Percentiles rank a stretch among this genome's conserved stretches.
Evolutionary conservation across 1,140 invertebrate species (phyloP).

Genomic region (Drosophila repleta): DNA sequence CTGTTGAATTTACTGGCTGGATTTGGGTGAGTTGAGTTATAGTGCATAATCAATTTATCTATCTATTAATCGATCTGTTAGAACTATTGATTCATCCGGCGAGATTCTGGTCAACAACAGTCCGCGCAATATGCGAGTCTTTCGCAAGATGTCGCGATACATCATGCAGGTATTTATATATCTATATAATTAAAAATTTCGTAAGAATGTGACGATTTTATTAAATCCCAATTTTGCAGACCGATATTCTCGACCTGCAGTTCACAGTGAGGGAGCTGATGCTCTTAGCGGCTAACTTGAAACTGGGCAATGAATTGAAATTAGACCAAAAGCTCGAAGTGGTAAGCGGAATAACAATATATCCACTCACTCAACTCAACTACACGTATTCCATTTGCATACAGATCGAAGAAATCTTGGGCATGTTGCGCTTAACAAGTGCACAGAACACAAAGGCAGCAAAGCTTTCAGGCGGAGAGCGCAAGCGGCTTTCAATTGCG

Average conservation of each 20-base stretch:
- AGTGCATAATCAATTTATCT: neutral
- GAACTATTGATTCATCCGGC: constrained; percentile 85
- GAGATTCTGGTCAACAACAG: constrained; percentile 90
- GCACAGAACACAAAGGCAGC: constrained; percentile 89
- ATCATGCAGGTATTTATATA: constrained; percentile 91
- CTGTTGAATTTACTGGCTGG: constrained; percentile 93
- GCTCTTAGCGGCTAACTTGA: constrained; percentile 93
- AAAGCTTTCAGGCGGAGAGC: constrained; percentile 95
- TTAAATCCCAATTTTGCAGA: constrained; percentile 61
- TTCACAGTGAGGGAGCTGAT: constrained; percentile 94
- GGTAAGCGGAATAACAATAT: constrained; percentile 85
- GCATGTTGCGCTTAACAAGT: constrained; percentile 87
- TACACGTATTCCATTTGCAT: constrained; percentile 29
- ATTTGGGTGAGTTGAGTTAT: constrained; percentile 87
- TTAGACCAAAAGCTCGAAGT: constrained; percentile 88
- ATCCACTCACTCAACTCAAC: too few species aligned
- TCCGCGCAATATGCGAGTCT: constrained; percentile 89
- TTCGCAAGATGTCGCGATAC: constrained; percentile 95
- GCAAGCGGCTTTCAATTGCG: constrained; percentile 95
- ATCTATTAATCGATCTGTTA: constrained; percentile 6
- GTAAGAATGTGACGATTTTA: neutral
- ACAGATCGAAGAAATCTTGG: constrained; percentile 90
- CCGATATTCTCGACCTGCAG: constrained; percentile 93
- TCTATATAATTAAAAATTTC: neutral
- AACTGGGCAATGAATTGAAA: constrained; percentile 89